Conservation (phyloP, 2,113 vertebrate genomes). For the Benitochromis conjunctus region DNA sequence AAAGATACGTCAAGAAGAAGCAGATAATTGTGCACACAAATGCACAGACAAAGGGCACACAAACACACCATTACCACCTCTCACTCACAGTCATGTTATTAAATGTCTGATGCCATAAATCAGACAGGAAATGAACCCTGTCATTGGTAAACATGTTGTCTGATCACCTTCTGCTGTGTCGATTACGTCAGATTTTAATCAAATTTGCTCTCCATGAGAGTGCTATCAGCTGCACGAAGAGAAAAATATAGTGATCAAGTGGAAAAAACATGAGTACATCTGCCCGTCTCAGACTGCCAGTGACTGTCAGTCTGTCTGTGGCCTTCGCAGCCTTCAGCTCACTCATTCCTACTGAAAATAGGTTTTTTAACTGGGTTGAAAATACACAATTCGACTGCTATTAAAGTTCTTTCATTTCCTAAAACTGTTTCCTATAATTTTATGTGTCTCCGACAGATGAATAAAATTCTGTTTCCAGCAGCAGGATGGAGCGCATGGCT, state of each 20-base stretch:
- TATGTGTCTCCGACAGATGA: neutral
- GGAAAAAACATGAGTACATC: neutral
- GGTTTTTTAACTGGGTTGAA: accelerated
- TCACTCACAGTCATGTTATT: neutral
- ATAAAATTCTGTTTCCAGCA: neutral
- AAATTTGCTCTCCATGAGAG: neutral
- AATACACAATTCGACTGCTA: neutral
- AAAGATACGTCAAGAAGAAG: neutral
- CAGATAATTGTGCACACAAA: neutral
- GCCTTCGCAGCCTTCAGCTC: neutral
- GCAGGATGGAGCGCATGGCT: neutral
- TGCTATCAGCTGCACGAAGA: neutral
- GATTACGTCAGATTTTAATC: neutral
- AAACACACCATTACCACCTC: neutral
- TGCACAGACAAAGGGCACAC: neutral
- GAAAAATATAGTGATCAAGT: neutral
- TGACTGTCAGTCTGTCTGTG: neutral
- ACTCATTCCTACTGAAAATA: accelerated
- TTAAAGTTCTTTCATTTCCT: neutral
- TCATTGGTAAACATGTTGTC: neutral
- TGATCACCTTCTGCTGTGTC: neutral
- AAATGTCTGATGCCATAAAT: neutral
- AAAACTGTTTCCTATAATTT: neutral
- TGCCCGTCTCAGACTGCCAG: accelerated
- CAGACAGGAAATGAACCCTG: neutral